A percentile compares a stretch with the other conserved stretches of the same genome.
phyloP scores from a whole-genome alignment of 2,888 invertebrate species.

The Eulithis prunata region DNA sequence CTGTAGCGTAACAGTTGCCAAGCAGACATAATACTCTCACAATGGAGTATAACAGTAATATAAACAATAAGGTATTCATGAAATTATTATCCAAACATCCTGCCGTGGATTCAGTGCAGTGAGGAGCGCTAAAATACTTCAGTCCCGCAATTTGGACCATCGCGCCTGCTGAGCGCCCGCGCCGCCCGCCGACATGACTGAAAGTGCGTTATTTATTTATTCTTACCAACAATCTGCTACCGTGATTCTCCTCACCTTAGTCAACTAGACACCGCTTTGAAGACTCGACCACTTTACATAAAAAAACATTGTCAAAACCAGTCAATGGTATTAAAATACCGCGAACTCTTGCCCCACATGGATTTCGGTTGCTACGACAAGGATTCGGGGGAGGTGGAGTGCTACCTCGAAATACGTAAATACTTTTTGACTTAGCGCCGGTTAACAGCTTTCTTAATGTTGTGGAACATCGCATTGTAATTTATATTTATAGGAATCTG shows the following conservation, averaged over 20 bases:
- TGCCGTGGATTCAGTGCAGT: constrained; percentile 58
- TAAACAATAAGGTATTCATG: constrained; percentile 58
- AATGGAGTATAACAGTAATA: constrained; percentile 35
- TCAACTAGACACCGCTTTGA: constrained; percentile 74
- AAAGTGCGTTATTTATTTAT: constrained; percentile 82
- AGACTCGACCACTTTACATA: constrained; percentile 67
- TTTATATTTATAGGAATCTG: constrained; percentile 82
- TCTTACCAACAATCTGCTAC: constrained; percentile 68
- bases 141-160: constrained; percentile 71
- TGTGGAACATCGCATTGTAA: constrained; percentile 77
- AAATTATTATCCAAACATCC: constrained; percentile 75
- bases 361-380: constrained; percentile 87
- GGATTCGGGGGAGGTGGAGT: constrained; percentile 88
- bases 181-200: constrained; percentile 68
- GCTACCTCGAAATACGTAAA: constrained; percentile 88
- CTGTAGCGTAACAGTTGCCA: constrained; percentile 13
- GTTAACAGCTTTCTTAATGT: constrained; percentile 73
- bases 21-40: constrained; percentile 25
- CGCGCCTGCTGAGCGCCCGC: constrained; percentile 68
- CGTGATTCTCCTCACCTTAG: constrained; percentile 64
- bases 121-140: constrained; percentile 60
- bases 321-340: constrained; percentile 65
- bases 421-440: constrained; percentile 72
- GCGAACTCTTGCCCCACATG: constrained; percentile 71
- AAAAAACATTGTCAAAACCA: constrained; percentile 50